These are phyloP conservation scores for Anoplopoma fimbria DNA, from an alignment of 2,113 vertebrate genomes.

Conservation along the genomic window DNA sequence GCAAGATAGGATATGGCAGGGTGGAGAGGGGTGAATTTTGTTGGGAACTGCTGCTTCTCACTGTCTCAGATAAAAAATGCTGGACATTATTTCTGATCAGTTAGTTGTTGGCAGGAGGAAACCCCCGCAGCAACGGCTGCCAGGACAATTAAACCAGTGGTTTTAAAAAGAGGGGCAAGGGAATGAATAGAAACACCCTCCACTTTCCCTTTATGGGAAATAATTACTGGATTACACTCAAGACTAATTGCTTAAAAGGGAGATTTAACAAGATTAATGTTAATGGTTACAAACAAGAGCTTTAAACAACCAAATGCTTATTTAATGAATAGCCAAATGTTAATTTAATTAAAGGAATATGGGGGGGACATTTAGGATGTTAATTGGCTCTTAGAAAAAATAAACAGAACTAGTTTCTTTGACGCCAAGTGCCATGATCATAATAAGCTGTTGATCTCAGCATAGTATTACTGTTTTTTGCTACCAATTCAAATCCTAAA, in stretches of 20 bases:
- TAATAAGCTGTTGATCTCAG: conserved; percentile 33
- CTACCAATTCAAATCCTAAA: conserved; percentile 53
- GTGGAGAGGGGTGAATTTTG: conserved; percentile 60
- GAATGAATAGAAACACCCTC: conserved; percentile 14
- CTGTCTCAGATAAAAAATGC: conserved; percentile 68
- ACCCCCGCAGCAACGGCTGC: conserved; percentile 39
- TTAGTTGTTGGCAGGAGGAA: conserved; percentile 30
- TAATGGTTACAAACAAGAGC: conserved; percentile 26
- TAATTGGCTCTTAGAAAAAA: conserved; percentile 6
- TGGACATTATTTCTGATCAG: conserved; percentile 60
- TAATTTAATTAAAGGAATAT: background rate
- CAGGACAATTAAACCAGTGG: conserved; percentile 22
- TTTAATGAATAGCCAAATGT: conserved; percentile 8
- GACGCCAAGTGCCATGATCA: conserved; percentile 58
- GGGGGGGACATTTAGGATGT: background rate
- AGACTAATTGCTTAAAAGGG: background rate
- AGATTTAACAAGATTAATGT: conserved; percentile 5
- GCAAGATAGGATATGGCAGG: conserved; percentile 62
- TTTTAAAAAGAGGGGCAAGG: conserved; percentile 7
- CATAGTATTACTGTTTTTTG: background rate
- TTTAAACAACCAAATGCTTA: conserved; percentile 22
- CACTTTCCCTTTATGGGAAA: conserved; percentile 2
- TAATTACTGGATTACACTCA: conserved; percentile 18
- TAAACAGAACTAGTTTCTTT: conserved; percentile 36
- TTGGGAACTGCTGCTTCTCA: conserved; percentile 66